Percentiles rank a stretch among this genome's conserved stretches.
phyloP scores from a whole-genome alignment of 2,113 vertebrate species.

The Perca flavescens region DNA sequence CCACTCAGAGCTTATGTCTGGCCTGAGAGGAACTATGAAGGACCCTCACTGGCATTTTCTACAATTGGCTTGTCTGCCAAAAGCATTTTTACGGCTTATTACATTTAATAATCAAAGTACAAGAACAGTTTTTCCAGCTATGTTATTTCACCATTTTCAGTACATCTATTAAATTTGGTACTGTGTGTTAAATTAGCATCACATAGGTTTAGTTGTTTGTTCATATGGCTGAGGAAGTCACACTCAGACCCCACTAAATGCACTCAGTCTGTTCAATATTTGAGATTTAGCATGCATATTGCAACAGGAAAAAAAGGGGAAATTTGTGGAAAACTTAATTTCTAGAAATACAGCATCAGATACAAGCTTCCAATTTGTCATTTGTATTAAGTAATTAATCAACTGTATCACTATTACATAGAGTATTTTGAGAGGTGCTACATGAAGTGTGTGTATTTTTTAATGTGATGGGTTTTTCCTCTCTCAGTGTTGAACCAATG shows the following conservation, averaged over 20 bases:
- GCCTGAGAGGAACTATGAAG: not conserved
- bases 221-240: not conserved
- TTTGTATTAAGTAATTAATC: not conserved
- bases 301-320: not conserved
- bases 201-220: not conserved
- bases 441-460: not conserved
- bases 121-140: not conserved
- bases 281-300: not conserved
- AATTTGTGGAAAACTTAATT: not conserved
- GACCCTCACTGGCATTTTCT: not conserved
- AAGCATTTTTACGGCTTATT: not conserved
- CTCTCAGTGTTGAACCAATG: conserved; percentile 70
- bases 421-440: not conserved
- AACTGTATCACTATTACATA: not conserved
- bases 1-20: not conserved
- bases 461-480: not conserved
- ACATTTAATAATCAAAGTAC: not conserved
- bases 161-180: not conserved
- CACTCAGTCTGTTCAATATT: not conserved
- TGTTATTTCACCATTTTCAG: not conserved
- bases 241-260: not conserved
- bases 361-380: not conserved
- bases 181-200: not conserved
- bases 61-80: not conserved
- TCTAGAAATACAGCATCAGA: not conserved